A percentile compares a stretch with the other conserved stretches of the same genome.
These are phyloP conservation scores for Ellobium chinense DNA, from an alignment of 2,888 invertebrate genomes.

Conservation along the genomic window DNA sequence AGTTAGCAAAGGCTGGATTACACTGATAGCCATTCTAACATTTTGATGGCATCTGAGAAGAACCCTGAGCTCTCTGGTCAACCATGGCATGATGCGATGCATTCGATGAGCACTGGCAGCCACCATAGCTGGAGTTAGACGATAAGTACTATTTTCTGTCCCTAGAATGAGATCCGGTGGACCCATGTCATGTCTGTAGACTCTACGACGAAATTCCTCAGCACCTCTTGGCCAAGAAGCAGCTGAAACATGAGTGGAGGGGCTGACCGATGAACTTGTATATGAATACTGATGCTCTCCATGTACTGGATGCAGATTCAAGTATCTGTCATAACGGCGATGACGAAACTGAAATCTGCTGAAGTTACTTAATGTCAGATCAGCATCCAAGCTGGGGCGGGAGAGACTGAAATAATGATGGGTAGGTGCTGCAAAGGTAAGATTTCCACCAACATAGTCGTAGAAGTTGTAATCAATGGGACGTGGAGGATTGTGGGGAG, in stretches of 20 bases:
- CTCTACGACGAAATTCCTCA: constrained; percentile 37
- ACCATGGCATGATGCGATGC: constrained; percentile 91
- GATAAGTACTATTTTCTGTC: constrained; percentile 43
- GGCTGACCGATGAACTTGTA: constrained; percentile 17
- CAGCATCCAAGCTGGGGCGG: constrained; percentile 38
- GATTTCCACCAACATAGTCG: constrained; percentile 24
- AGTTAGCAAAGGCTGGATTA: constrained; percentile 45
- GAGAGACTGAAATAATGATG: constrained; percentile 32
- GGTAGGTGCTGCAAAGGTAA: constrained; percentile 7
- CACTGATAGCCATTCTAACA: constrained; percentile 47
- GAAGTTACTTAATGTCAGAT: constrained; percentile 44
- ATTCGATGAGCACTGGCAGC: constrained; percentile 74
- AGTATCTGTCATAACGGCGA: constrained; percentile 24
- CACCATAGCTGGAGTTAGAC: constrained; percentile 46
- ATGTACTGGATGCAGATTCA: constrained; percentile 28
- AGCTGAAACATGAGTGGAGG: constrained; percentile 37
- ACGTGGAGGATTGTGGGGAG: constrained; percentile 83
- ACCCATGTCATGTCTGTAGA: constrained; percentile 34
- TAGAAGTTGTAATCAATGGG: constrained; percentile 24
- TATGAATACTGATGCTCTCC: constrained; percentile 47
- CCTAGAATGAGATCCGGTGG: constrained; percentile 41
- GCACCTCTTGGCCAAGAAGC: constrained; percentile 42
- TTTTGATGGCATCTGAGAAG: constrained; percentile 81
- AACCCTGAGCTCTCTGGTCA: constrained; percentile 90
- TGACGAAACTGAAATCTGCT: constrained; percentile 46